Percentiles rank a stretch among this genome's conserved stretches.
These are phyloP conservation scores for Tetramorium parvispinum DNA, from an alignment of 1,140 invertebrate genomes.

Conservation along the genomic window DNA sequence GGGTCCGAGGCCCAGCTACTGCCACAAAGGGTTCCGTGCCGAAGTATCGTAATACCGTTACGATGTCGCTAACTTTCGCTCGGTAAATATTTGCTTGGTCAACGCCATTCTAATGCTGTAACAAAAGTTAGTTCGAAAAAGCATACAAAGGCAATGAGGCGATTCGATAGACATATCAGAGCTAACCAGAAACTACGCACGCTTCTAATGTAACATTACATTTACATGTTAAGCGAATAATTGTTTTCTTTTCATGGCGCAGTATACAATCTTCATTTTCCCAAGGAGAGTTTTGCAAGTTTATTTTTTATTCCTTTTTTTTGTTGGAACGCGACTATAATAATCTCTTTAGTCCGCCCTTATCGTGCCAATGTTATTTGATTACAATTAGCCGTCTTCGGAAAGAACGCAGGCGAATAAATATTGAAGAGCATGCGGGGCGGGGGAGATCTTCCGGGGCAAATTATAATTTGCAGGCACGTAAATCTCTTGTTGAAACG, in stretches of 20 bases:
- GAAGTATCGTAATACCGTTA: constrained; percentile 60
- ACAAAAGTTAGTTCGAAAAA: constrained; percentile 40
- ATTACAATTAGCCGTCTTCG: constrained; percentile 44
- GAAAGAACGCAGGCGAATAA: constrained; percentile 22
- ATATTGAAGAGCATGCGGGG: constrained; percentile 18
- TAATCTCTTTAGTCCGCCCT: neutral
- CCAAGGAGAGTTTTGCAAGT: neutral
- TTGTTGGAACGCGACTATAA: neutral
- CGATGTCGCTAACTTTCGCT: constrained; percentile 47
- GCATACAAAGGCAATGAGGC: neutral
- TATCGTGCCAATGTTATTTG: constrained; percentile 38
- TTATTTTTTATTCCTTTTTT: neutral
- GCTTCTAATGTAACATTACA: neutral
- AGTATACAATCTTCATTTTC: neutral
- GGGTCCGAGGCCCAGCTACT: constrained; percentile 1
- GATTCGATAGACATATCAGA: neutral
- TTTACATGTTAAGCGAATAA: neutral
- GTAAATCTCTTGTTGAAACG: constrained; percentile 44
- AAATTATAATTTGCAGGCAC: constrained; percentile 58
- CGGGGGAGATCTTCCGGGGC: neutral
- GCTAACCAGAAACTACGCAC: neutral
- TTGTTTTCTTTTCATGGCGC: neutral
- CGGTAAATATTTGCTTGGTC: constrained; percentile 52
- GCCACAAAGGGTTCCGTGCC: constrained; percentile 37
- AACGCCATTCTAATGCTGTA: constrained; percentile 38